These are phyloP conservation scores for Euwallacea similis DNA, from an alignment of 1,140 invertebrate species.

Conservation along the genomic window DNA sequence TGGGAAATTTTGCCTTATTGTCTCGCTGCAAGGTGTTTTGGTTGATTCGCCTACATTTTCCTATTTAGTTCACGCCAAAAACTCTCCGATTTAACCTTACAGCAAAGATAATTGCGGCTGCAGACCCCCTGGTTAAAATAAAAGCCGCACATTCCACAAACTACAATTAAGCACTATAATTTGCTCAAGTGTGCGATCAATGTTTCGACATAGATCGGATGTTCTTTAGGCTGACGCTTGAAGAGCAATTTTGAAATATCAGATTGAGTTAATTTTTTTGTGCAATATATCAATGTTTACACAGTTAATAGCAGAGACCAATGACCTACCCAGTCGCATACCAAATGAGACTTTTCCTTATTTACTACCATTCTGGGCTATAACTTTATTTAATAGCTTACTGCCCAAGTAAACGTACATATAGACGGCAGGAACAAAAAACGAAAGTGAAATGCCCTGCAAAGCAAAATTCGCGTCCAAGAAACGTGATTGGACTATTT, in stretches of 20 bases:
- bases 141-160: neutral
- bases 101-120: constrained; percentile 2
- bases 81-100: constrained; percentile 3
- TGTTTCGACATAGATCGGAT: constrained; percentile 9
- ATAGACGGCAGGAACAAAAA: neutral
- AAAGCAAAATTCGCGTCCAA: constrained; percentile 5
- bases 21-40: neutral
- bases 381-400: too few relatives aligned
- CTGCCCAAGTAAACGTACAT: too few relatives aligned
- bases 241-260: too few relatives aligned
- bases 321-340: too few relatives aligned
- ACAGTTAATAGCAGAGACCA: too few relatives aligned
- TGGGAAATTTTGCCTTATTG: constrained; percentile 8
- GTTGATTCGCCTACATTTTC: neutral
- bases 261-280: too few relatives aligned
- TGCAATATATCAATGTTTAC: too few relatives aligned
- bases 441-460: constrained; percentile 15
- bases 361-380: too few relatives aligned
- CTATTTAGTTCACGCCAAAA: neutral
- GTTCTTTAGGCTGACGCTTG: neutral
- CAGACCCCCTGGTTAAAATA: constrained; percentile 9
- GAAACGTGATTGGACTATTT: constrained; percentile 17
- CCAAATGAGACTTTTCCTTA: too few relatives aligned
- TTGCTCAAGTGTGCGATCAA: neutral
- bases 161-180: constrained; percentile 9